phyloP scores from a whole-genome alignment of 2,113 vertebrate genomes.

The Callorhinus ursinus region DNA sequence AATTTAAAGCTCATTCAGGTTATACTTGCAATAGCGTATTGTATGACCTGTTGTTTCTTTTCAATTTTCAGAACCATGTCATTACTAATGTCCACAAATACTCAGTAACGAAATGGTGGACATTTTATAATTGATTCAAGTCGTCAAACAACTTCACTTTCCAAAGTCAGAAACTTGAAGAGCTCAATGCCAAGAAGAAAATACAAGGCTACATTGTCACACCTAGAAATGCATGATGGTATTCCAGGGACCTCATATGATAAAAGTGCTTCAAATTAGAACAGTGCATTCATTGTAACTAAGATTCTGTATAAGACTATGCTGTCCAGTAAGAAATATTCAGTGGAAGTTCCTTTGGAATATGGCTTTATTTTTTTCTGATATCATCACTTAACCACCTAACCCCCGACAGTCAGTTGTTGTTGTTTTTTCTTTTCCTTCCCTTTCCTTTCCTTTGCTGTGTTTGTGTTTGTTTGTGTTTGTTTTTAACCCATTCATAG shows the following conservation, averaged over 20 bases:
- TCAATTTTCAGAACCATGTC: not conserved
- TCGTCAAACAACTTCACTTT: constrained; percentile 53
- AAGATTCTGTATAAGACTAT: not conserved
- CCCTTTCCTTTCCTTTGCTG: not conserved
- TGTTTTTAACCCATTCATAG: not conserved
- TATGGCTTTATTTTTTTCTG: not conserved
- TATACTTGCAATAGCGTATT: not conserved
- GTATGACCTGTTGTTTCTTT: not conserved
- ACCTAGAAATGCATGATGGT: constrained; percentile 11
- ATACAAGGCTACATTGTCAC: not conserved
- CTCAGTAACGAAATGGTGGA: constrained; percentile 63
- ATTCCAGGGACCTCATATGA: not conserved
- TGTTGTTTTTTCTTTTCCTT: not conserved
- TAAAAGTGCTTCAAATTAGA: constrained; percentile 5
- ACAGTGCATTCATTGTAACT: not conserved
- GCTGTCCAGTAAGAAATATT: not conserved
- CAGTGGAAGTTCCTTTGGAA: constrained; percentile 26
- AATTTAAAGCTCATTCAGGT: not conserved
- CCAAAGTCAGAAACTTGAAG: constrained; percentile 35
- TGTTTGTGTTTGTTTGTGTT: not conserved
- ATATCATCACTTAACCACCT: not conserved
- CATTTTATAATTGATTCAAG: constrained; percentile 66
- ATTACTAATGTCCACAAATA: not conserved
- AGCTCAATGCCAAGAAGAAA: constrained; percentile 8
- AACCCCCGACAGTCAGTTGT: not conserved